Percentiles rank a stretch among this genome's conserved stretches.
Evolutionary conservation across 2,113 vertebrate species (phyloP).

Genomic region (Carlito syrichta): DNA sequence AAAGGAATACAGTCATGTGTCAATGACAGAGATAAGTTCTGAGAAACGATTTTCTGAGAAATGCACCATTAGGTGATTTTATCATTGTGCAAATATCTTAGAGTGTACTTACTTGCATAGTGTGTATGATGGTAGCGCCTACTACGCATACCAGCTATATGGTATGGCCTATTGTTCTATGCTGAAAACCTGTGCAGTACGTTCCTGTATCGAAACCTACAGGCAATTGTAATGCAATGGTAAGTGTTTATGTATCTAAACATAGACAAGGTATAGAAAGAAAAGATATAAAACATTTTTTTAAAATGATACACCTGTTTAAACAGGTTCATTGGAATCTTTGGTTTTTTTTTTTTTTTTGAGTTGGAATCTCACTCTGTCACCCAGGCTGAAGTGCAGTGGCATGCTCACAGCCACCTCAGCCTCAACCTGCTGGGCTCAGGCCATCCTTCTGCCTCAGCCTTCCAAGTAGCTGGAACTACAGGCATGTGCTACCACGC

Average conservation of each 20-base stretch:
- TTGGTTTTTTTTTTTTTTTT: no score
- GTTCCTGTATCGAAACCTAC: neutral
- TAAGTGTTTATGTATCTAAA: neutral
- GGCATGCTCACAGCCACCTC: no score
- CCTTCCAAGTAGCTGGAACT: no score
- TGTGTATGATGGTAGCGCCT: neutral
- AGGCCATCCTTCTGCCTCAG: no score
- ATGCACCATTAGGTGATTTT: neutral
- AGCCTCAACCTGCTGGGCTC: no score
- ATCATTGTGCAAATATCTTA: neutral
- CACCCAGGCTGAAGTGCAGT: no score
- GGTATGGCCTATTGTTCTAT: neutral
- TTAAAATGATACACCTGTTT: neutral
- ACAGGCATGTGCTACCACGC: no score
- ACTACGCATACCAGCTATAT: neutral
- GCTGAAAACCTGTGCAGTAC: neutral
- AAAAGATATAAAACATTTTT: neutral
- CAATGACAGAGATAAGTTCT: neutral
- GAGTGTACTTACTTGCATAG: neutral
- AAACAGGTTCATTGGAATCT: no score
- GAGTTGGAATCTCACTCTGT: no score
- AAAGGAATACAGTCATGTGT: neutral
- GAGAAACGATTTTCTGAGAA: neutral
- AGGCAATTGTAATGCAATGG: neutral
- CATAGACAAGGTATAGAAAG: neutral